Base-by-base conservation (phyloP, 2,797 vertebrate genomes). In the Dendrocincla fuliginosa region DNA sequence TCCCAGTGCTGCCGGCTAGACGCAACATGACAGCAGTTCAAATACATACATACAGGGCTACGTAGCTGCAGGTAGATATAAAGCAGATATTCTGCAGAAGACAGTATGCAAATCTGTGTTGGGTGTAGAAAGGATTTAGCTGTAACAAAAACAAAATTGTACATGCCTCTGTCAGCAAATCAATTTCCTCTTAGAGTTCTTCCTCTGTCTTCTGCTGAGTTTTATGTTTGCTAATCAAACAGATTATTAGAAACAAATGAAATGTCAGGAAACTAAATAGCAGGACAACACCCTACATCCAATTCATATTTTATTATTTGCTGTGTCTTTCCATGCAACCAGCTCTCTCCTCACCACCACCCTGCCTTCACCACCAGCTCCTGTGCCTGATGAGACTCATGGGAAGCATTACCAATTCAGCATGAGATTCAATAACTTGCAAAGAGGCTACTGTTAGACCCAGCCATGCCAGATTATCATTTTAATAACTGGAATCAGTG, bases 21-120 rank as follows among this genome's bases (percentile, higher is more conserved):
- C 90, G 78, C 25, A 85, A 81, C 49, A 33, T 89, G 95, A 95
- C 93, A 93, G 92, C 73, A 77, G 74, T 91, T 94, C 91, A 90
- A 49, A 86, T 35, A 41, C 11, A 4, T 32, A 30, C 49, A 73
- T 23, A 1, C 16, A 50, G 27, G 67, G 59, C 47, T 84, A 73
- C 52, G 39, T 67, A 84, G 47, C 63, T 90, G 47, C 41, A 91
- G 77, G 63, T 75, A 79, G 39, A 60, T 59, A 75, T 11, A 81
- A 53, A 75, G 59, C 16, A 85, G 41, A 57, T 74, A 84, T 52
- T 47, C 46, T 46, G 78, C 88, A 82, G 63, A 61, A 87, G 33
- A 16, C 27, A 35, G 7, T 11, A 92, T 88, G 53, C 35, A 85
- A 37, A 94, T 89, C 11, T 41, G 42, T 61, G 14, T 42, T n/a